These are phyloP conservation scores for Oplegnathus fasciatus DNA, from an alignment of 2,113 vertebrate species.

Conservation along the genomic window DNA sequence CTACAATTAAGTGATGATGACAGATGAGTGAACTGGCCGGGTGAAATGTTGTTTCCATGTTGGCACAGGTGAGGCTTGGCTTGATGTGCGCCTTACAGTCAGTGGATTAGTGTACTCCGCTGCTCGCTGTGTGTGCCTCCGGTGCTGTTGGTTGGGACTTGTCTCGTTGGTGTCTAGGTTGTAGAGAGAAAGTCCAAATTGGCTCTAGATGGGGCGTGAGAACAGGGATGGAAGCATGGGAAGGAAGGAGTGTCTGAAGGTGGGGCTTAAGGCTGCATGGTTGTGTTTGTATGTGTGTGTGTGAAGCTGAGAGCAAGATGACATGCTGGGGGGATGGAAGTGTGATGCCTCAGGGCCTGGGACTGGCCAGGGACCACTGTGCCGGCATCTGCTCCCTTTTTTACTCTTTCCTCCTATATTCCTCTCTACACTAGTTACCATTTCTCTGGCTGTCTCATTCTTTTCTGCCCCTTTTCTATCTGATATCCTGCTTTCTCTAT, in stretches of 20 bases:
- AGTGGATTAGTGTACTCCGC: slow-evolving; percentile 19
- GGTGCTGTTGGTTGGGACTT: neutral
- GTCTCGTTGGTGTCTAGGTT: neutral
- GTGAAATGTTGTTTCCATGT: slow-evolving; percentile 31
- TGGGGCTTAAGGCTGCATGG: slow-evolving; percentile 55
- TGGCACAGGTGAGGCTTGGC: slow-evolving; percentile 62
- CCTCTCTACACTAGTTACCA: slow-evolving; percentile 1
- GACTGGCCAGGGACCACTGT: slow-evolving; percentile 77
- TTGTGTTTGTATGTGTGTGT: slow-evolving; percentile 53
- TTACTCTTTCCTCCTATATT: slow-evolving; percentile 14
- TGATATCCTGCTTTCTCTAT: slow-evolving; percentile 9
- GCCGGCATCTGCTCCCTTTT: slow-evolving; percentile 77
- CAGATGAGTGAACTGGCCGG: slow-evolving; percentile 41
- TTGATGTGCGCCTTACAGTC: neutral
- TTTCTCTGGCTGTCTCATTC: neutral
- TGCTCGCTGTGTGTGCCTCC: neutral
- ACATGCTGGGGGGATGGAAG: slow-evolving; percentile 72
- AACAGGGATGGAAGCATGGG: slow-evolving; percentile 38
- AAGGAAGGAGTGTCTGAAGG: slow-evolving; percentile 57
- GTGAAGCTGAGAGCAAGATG: slow-evolving; percentile 55
- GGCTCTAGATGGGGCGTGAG: slow-evolving; percentile 52
- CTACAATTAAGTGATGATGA: slow-evolving; percentile 40
- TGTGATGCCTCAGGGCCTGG: slow-evolving; percentile 67
- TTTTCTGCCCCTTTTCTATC: neutral
- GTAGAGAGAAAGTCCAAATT: slow-evolving; percentile 9